phyloP scores from a whole-genome alignment of 2,888 invertebrate species.

The Drosophila anomalata region DNA sequence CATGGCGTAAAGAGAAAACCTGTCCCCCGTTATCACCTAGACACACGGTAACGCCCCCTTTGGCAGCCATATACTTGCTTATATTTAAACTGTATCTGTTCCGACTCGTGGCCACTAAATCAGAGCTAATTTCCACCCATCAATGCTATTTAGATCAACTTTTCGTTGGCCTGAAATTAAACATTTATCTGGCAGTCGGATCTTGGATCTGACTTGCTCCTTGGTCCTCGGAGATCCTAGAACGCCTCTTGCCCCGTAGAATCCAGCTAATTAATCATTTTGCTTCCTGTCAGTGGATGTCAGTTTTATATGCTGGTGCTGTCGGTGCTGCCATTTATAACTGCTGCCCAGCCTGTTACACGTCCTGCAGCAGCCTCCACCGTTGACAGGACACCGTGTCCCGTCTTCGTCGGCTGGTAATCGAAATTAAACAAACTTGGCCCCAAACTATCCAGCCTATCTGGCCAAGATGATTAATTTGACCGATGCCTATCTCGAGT shows the following conservation, averaged over 20 bases:
- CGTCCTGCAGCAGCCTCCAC: constrained; percentile 9
- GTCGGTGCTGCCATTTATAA: constrained; percentile 73
- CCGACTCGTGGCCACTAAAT: constrained; percentile 55
- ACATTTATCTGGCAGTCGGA: constrained; percentile 55
- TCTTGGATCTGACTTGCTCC: constrained; percentile 5
- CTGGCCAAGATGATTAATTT: constrained; percentile 52
- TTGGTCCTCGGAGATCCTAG: background rate
- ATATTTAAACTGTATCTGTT: background rate
- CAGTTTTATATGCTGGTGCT: constrained; percentile 79
- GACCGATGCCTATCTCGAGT: constrained; percentile 37
- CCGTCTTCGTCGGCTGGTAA: constrained; percentile 29
- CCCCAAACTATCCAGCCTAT: constrained; percentile 67
- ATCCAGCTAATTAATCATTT: constrained; percentile 70
- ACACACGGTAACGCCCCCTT: constrained; percentile 63
- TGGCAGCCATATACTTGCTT: constrained; percentile 15
- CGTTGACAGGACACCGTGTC: constrained; percentile 21
- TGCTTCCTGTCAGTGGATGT: constrained; percentile 68
- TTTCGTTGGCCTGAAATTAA: constrained; percentile 15
- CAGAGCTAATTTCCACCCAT: constrained; percentile 63
- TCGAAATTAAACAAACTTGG: constrained; percentile 76
- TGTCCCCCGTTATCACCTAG: constrained; percentile 74
- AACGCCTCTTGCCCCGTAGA: background rate
- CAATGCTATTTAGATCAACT: constrained; percentile 10
- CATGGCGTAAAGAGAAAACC: constrained; percentile 44
- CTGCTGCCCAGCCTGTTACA: constrained; percentile 28